A percentile compares a stretch with the other conserved stretches of the same genome.
Conservation (phyloP, 2,113 vertebrate genomes). For the Mustela lutreola region DNA sequence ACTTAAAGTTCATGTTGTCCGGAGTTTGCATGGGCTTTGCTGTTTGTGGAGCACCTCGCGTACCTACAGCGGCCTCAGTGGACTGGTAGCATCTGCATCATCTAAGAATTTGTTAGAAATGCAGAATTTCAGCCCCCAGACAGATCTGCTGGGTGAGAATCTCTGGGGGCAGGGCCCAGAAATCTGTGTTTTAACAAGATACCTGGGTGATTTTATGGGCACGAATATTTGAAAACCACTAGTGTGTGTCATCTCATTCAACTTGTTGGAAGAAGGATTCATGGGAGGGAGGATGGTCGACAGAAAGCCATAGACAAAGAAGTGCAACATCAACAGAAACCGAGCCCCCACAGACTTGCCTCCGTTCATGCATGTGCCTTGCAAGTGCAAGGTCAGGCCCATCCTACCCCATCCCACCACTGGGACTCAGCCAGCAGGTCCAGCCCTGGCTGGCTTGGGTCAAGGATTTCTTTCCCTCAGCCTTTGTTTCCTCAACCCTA, state of each 20-base stretch:
- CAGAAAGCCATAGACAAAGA: not conserved
- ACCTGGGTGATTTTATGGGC: not conserved
- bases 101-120: not conserved
- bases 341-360: not conserved
- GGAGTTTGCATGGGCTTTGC: not conserved
- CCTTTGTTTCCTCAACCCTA: not conserved
- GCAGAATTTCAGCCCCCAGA: not conserved
- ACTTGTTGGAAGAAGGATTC: not conserved
- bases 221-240: not conserved
- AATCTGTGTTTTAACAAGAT: not conserved
- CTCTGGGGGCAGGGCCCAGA: not conserved
- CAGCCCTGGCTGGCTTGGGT: not conserved
- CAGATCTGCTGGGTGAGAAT: not conserved
- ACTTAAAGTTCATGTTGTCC: not conserved
- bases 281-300: not conserved
- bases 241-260: not conserved
- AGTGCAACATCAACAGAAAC: not conserved
- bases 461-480: not conserved
- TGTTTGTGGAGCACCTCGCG: not conserved
- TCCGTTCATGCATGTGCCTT: not conserved
- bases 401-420: no score
- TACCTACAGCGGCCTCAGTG: not conserved
- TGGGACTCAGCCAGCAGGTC: not conserved
- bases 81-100: not conserved
- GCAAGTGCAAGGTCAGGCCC: no score